Base-by-base conservation (phyloP, 2,888 invertebrate genomes). In the Oasisia sp. region DNA sequence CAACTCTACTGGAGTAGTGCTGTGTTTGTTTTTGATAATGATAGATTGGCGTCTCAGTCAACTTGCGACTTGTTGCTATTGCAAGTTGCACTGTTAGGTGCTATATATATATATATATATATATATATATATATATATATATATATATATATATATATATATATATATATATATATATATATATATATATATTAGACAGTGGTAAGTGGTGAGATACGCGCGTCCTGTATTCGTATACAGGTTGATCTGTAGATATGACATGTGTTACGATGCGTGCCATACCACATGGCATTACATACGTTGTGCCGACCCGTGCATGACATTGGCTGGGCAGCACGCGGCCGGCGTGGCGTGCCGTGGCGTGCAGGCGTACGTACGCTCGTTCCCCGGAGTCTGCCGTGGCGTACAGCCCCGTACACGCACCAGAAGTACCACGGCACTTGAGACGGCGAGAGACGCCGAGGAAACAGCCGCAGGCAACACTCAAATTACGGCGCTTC, bases 401-500 rank as follows among this genome's bases (percentile, higher is more conserved):
- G 27, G 74, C 74, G 74, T 27, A 27, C 74, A n/a, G 7, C 4
- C 0, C 27, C 74, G 74, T 27, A 27, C 74, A n/a, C 19, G 74
- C 74, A n/a, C 19, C 27, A 19, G 74, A 74, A n/a, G 27, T 74
- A 4, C 27, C 19, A 5, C 19, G n/a, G 74, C 74, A 74, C 74
- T 74, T 74, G 27, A 74, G 74, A 74, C 74, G 27, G 74, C 74
- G 74, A 27, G 27, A 74, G 74, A 74, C 74, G 27, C 27, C 74
- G 74, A 27, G 27, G 74, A 74, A 7, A 2, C 74, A 19, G 74
- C 74, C 74, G 74, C 14, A 27, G 74, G 74, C 74, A 27, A 27
- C 74, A 74, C 74, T 74, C 74, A 74, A 74, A 74, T 74, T 74
- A 74, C 74, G 74, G 74, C 74, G 74, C 74, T n/a, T 74, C 74